These are phyloP conservation scores for Virgularia gustaviana DNA, from an alignment of 92 coral and sea anemone genomes.

Conservation along the genomic window DNA sequence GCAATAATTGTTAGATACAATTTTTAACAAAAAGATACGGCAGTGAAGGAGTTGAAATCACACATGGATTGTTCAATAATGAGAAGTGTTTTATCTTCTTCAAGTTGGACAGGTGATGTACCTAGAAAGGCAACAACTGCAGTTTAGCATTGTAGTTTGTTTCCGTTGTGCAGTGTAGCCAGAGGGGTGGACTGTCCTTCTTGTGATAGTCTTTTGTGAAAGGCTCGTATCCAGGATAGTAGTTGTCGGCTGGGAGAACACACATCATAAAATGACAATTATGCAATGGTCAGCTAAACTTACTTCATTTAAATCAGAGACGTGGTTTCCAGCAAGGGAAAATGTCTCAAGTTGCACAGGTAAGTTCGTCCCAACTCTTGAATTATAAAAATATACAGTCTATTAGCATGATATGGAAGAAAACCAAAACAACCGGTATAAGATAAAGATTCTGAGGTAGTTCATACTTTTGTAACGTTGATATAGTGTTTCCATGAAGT, in stretches of 20 bases:
- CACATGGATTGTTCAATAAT: slow-evolving; percentile 71
- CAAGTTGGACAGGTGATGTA: slow-evolving; percentile 57
- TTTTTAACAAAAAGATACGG: slow-evolving; percentile 55
- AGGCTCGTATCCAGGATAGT: not conserved
- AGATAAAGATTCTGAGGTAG: slow-evolving; percentile 10
- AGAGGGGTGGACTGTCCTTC: no score
- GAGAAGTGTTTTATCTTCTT: slow-evolving; percentile 88
- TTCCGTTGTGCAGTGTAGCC: not conserved
- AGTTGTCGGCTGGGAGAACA: not conserved
- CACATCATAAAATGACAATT: not conserved
- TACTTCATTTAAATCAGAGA: slow-evolving; percentile 87
- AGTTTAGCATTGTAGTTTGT: not conserved
- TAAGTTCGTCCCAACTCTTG: slow-evolving; percentile 18
- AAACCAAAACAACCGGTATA: not conserved
- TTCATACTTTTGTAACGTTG: slow-evolving; percentile 55
- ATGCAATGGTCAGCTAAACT: not conserved
- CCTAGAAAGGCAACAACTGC: slow-evolving; percentile 30
- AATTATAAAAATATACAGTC: not conserved
- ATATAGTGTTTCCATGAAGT: slow-evolving; percentile 82
- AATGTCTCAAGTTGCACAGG: slow-evolving; percentile 63
- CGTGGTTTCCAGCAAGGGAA: slow-evolving; percentile 79
- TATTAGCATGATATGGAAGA: not conserved
- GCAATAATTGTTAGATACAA: no score
- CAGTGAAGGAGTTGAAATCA: slow-evolving; percentile 38
- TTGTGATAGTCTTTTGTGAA: no score